Percentiles rank a stretch among this genome's conserved stretches.
Evolutionary conservation across 2,113 vertebrate genomes (phyloP).

Genomic region (Vidua chalybeata): DNA sequence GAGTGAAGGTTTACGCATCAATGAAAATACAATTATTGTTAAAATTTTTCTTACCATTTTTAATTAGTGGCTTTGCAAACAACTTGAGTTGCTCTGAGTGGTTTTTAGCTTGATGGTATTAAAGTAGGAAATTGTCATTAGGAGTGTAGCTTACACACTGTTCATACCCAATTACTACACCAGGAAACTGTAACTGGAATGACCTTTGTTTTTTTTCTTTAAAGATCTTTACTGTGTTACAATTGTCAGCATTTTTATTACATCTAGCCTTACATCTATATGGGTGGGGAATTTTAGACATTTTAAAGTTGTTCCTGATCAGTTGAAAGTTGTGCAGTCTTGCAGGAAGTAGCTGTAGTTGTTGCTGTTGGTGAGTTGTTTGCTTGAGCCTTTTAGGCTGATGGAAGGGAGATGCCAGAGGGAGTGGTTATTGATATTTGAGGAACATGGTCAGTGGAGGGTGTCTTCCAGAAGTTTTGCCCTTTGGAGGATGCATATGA

Average conservation of each 20-base stretch:
- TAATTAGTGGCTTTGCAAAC: constrained; percentile 6
- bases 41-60: background rate
- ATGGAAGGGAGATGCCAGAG: background rate
- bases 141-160: background rate
- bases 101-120: background rate
- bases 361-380: background rate
- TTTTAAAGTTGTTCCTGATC: background rate
- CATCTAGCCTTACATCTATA: background rate
- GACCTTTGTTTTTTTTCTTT: background rate
- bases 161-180: background rate
- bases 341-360: background rate
- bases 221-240: background rate
- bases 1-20: background rate
- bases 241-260: background rate
- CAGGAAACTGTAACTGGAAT: background rate
- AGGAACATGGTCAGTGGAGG: background rate
- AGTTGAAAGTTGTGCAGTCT: background rate
- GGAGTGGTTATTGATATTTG: background rate
- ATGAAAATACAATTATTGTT: background rate
- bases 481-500: background rate
- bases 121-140: background rate
- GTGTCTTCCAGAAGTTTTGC: background rate
- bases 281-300: background rate
- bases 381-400: background rate
- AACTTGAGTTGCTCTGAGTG: background rate